These are phyloP conservation scores for Bombyx mori DNA, from an alignment of 1,140 invertebrate genomes.

Conservation along the genomic window DNA sequence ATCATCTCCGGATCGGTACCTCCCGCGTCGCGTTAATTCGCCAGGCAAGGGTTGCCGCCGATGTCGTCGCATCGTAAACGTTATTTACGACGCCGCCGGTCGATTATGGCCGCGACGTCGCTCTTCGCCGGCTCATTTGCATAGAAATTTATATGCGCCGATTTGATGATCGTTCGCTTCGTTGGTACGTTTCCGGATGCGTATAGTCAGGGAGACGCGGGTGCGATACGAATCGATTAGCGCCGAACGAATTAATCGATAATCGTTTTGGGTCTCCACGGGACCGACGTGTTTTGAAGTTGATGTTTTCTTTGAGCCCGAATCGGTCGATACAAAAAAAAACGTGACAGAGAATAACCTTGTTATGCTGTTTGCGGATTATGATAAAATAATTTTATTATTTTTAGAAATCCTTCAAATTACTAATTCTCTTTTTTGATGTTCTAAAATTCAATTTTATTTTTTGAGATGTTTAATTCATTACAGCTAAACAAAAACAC, in stretches of 20 bases:
- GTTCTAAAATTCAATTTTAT: no score
- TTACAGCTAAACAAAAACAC: no score
- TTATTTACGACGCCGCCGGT: conserved; percentile 50
- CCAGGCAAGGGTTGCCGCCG: conserved; percentile 45
- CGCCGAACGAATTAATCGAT: not conserved
- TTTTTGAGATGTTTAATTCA: no score
- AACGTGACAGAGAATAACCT: no score
- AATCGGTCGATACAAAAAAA: no score
- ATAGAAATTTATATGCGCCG: conserved; percentile 55
- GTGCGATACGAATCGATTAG: conserved; percentile 1
- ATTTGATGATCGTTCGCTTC: conserved; percentile 20
- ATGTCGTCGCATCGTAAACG: conserved; percentile 52
- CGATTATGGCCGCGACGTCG: conserved; percentile 48
- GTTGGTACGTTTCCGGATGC: conserved; percentile 14
- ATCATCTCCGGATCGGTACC: conserved; percentile 24
- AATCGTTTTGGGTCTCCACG: not conserved
- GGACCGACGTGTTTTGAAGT: no score
- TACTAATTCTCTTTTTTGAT: no score
- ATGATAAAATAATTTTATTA: no score
- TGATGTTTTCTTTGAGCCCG: no score
- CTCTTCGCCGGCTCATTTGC: conserved; percentile 54
- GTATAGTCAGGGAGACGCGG: conserved; percentile 13
- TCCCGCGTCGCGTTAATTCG: conserved; percentile 47
- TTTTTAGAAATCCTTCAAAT: no score
- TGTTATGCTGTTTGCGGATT: no score